Conservation (phyloP, 2,888 invertebrate genomes). For the Julus scanicus region DNA sequence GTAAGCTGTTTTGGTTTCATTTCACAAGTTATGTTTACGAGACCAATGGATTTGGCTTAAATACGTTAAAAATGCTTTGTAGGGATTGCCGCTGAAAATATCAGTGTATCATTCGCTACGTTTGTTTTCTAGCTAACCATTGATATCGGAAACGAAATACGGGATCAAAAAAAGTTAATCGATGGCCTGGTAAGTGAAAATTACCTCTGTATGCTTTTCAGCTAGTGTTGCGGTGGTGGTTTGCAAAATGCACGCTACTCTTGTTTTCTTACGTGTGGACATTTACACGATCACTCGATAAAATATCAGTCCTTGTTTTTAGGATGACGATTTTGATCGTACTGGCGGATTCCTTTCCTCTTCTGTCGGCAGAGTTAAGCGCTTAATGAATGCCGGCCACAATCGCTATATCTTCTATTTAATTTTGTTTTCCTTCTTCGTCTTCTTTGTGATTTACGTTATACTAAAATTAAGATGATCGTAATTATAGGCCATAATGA, state of each 20-base stretch:
- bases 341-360: slow-evolving; percentile 65
- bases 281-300: too few species aligned
- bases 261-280: too few species aligned
- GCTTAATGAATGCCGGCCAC: slow-evolving; percentile 65
- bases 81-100: not conserved
- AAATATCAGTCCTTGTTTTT: slow-evolving; percentile 28
- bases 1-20: too few species aligned
- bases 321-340: slow-evolving; percentile 67
- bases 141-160: slow-evolving; percentile 38
- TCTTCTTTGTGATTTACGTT: slow-evolving; percentile 67
- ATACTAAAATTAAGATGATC: slow-evolving; percentile 66
- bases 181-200: slow-evolving; percentile 15
- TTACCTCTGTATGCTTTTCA: not conserved
- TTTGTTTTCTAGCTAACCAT: slow-evolving; percentile 52
- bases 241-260: too few species aligned
- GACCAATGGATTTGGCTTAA: not conserved
- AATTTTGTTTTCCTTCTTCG: slow-evolving; percentile 66
- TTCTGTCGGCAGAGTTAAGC: slow-evolving; percentile 65
- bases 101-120: not conserved
- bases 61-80: not conserved
- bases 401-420: slow-evolving; percentile 66
- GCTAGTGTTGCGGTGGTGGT: too few species aligned
- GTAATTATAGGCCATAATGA: not conserved
- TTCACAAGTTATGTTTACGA: too few species aligned
- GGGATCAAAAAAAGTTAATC: slow-evolving; percentile 35